Evolutionary conservation across 2,888 invertebrate genomes (phyloP).

Genomic region (Eilema sororculum): DNA sequence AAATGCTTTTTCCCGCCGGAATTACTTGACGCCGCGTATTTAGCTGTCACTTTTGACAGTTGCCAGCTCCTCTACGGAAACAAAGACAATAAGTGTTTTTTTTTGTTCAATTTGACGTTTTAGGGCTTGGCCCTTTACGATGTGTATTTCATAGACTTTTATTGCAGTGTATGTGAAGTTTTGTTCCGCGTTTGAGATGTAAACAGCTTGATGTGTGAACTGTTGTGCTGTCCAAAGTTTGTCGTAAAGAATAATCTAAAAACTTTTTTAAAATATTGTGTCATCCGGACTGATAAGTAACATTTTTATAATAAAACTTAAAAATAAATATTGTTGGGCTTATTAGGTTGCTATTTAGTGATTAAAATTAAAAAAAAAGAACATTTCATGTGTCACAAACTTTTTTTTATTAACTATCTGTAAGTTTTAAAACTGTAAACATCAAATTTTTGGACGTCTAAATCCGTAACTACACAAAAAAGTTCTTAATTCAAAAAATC

Average conservation of each 20-base stretch:
- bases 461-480: not conserved
- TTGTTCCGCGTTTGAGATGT: slow-evolving; percentile 54
- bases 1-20: slow-evolving; percentile 69
- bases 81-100: slow-evolving; percentile 37
- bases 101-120: slow-evolving; percentile 31
- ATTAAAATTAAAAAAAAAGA: not conserved
- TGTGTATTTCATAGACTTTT: slow-evolving; percentile 29
- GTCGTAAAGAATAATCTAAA: slow-evolving; percentile 40
- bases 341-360: not conserved
- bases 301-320: slow-evolving; percentile 13
- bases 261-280: slow-evolving; percentile 16
- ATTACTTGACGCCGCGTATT: slow-evolving; percentile 58
- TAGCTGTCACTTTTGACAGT: slow-evolving; percentile 53
- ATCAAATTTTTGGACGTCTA: not conserved
- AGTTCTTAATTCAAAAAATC: not conserved
- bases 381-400: not conserved
- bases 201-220: slow-evolving; percentile 43
- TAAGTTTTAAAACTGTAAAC: not conserved
- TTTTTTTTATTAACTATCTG: not conserved
- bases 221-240: slow-evolving; percentile 56
- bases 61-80: slow-evolving; percentile 37
- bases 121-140: slow-evolving; percentile 36
- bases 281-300: not conserved
- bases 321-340: slow-evolving; percentile 10
- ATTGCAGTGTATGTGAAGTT: slow-evolving; percentile 50